These are phyloP conservation scores for Trachelipus rathkii DNA, from an alignment of 1,140 invertebrate species.

Conservation along the genomic window DNA sequence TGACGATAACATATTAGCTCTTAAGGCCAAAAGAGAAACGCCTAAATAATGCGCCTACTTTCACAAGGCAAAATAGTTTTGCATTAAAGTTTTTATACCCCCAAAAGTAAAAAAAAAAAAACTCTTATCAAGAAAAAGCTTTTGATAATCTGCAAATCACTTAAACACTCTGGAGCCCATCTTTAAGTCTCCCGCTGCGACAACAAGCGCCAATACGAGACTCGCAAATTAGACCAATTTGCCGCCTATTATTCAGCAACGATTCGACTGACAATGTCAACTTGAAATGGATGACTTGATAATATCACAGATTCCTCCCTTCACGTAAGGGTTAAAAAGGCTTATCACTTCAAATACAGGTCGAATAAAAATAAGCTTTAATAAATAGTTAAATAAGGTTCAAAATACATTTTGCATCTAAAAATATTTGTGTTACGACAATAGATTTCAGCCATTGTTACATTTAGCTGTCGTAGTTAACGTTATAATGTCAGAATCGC, in stretches of 20 bases:
- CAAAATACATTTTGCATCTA: background rate
- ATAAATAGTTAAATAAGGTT: background rate
- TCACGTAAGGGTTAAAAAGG: slow-evolving; percentile 16
- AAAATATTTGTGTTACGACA: background rate
- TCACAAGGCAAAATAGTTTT: background rate
- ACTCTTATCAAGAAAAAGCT: background rate
- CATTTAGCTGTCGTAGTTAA: slow-evolving; percentile 39
- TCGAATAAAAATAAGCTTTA: no score
- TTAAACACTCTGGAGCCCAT: background rate
- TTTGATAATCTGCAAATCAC: slow-evolving; percentile 6
- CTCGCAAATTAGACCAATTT: slow-evolving; percentile 44
- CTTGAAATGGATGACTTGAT: slow-evolving; percentile 44
- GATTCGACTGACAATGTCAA: slow-evolving; percentile 43
- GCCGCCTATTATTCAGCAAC: slow-evolving; percentile 43
- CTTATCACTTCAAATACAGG: slow-evolving; percentile 18
- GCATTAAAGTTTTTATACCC: background rate
- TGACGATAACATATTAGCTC: background rate
- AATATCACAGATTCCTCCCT: slow-evolving; percentile 39
- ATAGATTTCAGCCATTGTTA: background rate
- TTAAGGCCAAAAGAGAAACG: background rate
- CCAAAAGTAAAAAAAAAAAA: background rate
- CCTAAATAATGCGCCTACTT: background rate
- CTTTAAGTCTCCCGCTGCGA: slow-evolving; percentile 33
- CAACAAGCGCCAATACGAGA: slow-evolving; percentile 42
- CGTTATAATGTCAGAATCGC: slow-evolving; percentile 44